These are phyloP conservation scores for Misgurnus anguillicaudatus DNA, from an alignment of 2,113 vertebrate genomes.

Conservation along the genomic window DNA sequence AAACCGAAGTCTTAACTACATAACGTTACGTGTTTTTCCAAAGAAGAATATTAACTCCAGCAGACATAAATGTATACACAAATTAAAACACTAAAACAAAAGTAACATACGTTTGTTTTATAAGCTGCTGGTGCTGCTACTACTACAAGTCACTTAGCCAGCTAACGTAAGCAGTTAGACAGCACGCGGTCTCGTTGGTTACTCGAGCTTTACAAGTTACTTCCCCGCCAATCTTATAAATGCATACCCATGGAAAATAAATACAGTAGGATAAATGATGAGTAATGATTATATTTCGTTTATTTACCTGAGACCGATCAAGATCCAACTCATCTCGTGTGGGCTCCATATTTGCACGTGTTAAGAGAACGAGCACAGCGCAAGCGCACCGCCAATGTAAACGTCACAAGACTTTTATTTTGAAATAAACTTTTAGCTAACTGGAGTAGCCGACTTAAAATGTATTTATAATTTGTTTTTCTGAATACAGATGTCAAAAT, in stretches of 20 bases:
- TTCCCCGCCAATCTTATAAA: background rate
- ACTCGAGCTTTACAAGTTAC: background rate
- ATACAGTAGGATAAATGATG: background rate
- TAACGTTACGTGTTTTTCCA: too few relatives aligned
- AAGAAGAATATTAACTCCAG: background rate
- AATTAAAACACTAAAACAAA: background rate
- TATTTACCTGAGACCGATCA: slow-evolving; percentile 22
- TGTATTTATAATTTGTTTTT: too few relatives aligned
- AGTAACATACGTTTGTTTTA: background rate
- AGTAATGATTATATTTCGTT: background rate
- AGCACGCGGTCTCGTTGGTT: background rate
- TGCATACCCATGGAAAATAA: background rate
- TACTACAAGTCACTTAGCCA: background rate
- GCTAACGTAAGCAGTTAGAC: background rate
- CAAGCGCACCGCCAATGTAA: background rate
- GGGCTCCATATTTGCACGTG: slow-evolving; percentile 45
- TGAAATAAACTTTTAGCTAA: background rate
- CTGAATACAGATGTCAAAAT: too few relatives aligned
- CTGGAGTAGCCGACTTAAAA: too few relatives aligned
- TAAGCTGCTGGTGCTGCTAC: too few relatives aligned
- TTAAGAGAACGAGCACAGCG: background rate
- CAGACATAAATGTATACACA: background rate
- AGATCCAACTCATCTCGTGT: background rate
- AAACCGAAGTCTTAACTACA: background rate
- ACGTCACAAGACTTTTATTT: slow-evolving; percentile 9